Conservation (phyloP, 2,797 vertebrate species). For the Anolis apletophallus region DNA sequence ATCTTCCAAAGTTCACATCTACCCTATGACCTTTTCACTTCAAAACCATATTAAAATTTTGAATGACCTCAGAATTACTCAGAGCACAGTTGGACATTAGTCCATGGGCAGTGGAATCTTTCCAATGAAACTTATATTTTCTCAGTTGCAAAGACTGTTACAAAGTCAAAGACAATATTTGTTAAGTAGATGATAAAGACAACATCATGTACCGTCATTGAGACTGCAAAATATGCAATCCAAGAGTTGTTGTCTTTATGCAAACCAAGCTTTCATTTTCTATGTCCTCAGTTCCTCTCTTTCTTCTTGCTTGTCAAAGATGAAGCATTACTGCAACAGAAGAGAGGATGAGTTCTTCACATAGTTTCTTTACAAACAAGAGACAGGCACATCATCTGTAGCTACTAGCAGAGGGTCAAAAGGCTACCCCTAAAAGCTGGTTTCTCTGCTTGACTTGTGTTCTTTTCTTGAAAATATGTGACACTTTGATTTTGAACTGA, state of each 20-base stretch:
- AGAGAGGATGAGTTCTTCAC: slow-evolving; percentile 22
- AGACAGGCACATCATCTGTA: slow-evolving; percentile 29
- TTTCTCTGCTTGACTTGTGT: slow-evolving; percentile 32
- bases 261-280: slow-evolving; percentile 37
- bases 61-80: background rate
- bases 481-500: slow-evolving; percentile 43
- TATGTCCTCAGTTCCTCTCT: slow-evolving; percentile 23
- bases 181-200: slow-evolving; percentile 34
- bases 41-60: background rate
- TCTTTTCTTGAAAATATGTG: slow-evolving; percentile 1
- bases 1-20: background rate
- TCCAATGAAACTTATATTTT: background rate
- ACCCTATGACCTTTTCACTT: background rate
- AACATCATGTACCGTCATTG: slow-evolving; percentile 11
- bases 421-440: slow-evolving; percentile 38
- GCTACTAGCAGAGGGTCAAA: background rate
- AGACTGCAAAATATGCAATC: slow-evolving; percentile 37
- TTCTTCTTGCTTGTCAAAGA: slow-evolving; percentile 15
- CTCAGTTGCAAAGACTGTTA: slow-evolving; percentile 6
- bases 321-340: slow-evolving; percentile 22
- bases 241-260: too few relatives aligned
- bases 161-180: slow-evolving; percentile 4
- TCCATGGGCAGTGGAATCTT: background rate
- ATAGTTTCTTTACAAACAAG: slow-evolving; percentile 2
- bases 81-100: background rate